Evolutionary conservation across 2,797 vertebrate genomes (phyloP), one percentile per base, ranked within the genome.

Genomic region (Pseudomugil tenellus): DNA sequence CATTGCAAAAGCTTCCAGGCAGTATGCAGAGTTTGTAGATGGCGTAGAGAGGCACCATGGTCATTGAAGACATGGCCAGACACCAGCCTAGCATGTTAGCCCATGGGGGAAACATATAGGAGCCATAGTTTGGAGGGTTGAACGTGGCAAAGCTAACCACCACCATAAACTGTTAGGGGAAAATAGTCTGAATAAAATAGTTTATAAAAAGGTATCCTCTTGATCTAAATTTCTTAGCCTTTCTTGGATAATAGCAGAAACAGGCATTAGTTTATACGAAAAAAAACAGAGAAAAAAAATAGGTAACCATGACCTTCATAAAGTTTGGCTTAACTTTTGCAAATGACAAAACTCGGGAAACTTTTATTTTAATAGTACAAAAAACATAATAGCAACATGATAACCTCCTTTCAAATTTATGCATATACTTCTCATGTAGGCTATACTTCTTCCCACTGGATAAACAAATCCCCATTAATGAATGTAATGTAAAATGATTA

Each of bases 91-190:
- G 70, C 56, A 89, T 80, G 49, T 95, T 97, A 25, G 96, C 96
- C 96, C 96, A 97, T 3, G 80, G 86, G 2, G 96, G 96, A 77
- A 97, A 97, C 56, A 74, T 65, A 72, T 97, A 97, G 69, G 91
- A 73, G 54, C 95, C 96, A 0, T 97, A 97, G 80, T 87, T 94
- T 0, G 96, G 95, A 4, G 96, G 95, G 79, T 95, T 94, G 83
- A 95, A 96, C 0, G 94, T 96, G 37, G 94, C 94, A 54, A 97
- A 93, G 80, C 96, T 97, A 75, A 96, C 93, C 58, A 96, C 94
- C 9, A 97, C 96, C 92, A 97, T 96, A 41, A 95, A 95, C 96
- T 97, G 81, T 58, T 58, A 7, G 8, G 7, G 65, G 19, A 25
- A 32, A 32, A 19, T 2, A 17, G 21, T 6, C 3, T 34, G 11